These are phyloP conservation scores for Neopelma chrysocephalum DNA, from an alignment of 2,797 vertebrate genomes.

Conservation along the genomic window DNA sequence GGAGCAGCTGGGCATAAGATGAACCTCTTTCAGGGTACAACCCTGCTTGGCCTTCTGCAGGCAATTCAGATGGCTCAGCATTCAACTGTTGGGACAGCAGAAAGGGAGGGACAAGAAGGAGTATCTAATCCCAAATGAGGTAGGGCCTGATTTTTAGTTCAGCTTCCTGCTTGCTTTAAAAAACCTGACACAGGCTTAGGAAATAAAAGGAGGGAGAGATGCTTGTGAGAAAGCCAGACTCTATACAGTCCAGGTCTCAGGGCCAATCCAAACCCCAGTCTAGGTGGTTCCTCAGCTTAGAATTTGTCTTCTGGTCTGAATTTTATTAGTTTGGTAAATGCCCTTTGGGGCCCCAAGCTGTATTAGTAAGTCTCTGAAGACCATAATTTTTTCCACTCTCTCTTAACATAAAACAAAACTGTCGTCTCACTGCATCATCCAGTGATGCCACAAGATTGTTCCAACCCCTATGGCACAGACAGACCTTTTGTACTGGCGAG, in stretches of 20 bases:
- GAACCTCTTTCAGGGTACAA: neutral
- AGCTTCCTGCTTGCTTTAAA: neutral
- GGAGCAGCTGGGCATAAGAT: neutral
- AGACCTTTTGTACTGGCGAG: conserved; percentile 77
- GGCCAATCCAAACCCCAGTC: neutral
- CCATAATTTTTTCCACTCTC: neutral
- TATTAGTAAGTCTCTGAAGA: neutral
- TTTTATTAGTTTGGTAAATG: neutral
- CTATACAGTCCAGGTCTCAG: neutral
- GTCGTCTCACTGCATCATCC: neutral
- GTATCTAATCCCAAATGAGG: neutral
- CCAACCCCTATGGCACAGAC: neutral
- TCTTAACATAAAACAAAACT: neutral
- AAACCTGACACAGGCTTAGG: neutral
- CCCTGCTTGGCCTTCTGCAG: neutral
- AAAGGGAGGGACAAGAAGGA: neutral
- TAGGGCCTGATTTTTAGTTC: neutral
- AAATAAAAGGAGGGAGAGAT: neutral
- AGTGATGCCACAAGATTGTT: neutral
- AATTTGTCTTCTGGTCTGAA: neutral
- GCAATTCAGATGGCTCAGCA: neutral
- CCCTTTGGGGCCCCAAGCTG: neutral
- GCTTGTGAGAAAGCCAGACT: neutral
- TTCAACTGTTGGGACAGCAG: neutral
- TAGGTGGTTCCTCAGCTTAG: neutral